phyloP scores from a whole-genome alignment of 2,797 vertebrate species.

The Enteromius mattozi region DNA sequence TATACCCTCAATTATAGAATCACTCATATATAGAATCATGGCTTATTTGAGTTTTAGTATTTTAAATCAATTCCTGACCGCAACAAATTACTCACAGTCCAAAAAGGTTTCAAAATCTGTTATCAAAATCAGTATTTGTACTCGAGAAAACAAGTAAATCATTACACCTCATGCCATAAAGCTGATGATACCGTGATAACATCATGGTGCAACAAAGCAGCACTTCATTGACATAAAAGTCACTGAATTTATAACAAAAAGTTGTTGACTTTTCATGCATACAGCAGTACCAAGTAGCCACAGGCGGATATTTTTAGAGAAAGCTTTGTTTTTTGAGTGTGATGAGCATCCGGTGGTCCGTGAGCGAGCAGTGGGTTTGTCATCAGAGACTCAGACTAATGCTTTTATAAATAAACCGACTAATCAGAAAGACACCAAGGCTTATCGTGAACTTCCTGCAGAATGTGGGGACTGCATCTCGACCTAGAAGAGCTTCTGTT shows the following conservation, averaged over 20 bases:
- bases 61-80: not conserved
- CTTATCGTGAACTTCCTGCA: constrained; percentile 14
- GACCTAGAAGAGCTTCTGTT: constrained; percentile 18
- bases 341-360: not conserved
- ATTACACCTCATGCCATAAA: not conserved
- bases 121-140: not conserved
- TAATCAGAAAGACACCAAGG: constrained; percentile 29
- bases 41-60: not conserved
- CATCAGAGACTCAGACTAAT: constrained; percentile 14
- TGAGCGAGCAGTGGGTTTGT: not conserved
- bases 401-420: constrained; percentile 31
- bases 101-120: not conserved
- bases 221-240: not conserved
- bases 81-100: not conserved
- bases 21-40: not conserved
- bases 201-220: constrained; percentile 10
- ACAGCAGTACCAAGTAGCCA: not conserved
- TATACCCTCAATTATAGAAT: no score
- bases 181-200: not conserved
- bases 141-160: not conserved
- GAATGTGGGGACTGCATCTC: not conserved
- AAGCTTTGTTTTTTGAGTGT: not conserved
- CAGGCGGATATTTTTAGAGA: not conserved
- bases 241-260: not conserved
- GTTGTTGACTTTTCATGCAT: not conserved